Conservation (phyloP, 2,888 invertebrate species). For the Monopis laevigella region DNA sequence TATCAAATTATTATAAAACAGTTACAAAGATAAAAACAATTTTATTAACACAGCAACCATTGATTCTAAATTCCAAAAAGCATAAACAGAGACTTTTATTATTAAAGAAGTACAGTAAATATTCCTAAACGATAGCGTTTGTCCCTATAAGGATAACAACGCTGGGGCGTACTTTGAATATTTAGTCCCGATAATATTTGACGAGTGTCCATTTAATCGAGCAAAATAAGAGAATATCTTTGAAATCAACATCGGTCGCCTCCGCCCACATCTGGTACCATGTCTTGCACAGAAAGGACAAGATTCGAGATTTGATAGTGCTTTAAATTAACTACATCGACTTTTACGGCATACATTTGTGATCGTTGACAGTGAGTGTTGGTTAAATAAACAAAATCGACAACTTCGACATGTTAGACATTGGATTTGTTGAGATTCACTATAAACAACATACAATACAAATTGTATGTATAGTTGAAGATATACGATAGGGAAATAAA, state of each 20-base stretch:
- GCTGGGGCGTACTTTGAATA: constrained; percentile 10
- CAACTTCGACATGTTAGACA: constrained; percentile 27
- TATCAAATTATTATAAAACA: no score
- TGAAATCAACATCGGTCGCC: constrained; percentile 35
- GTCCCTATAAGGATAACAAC: constrained; percentile 11
- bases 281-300: constrained; percentile 28
- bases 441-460: not conserved
- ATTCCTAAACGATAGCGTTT: not conserved
- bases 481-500: no score
- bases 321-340: constrained; percentile 44
- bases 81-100: constrained; percentile 1
- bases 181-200: constrained; percentile 13
- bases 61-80: not conserved
- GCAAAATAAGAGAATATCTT: constrained; percentile 32
- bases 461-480: no score
- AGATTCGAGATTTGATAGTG: constrained; percentile 38
- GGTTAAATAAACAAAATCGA: constrained; percentile 30
- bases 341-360: constrained; percentile 47
- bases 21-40: not conserved
- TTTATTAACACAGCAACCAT: not conserved
- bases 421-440: constrained; percentile 20
- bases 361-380: constrained; percentile 40
- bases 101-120: not conserved
- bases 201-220: constrained; percentile 10
- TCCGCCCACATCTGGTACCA: constrained; percentile 43